A percentile compares a stretch with the other conserved stretches of the same genome.
phyloP scores from a whole-genome alignment of 2,888 invertebrate species.

The Andrena hattorfiana region DNA sequence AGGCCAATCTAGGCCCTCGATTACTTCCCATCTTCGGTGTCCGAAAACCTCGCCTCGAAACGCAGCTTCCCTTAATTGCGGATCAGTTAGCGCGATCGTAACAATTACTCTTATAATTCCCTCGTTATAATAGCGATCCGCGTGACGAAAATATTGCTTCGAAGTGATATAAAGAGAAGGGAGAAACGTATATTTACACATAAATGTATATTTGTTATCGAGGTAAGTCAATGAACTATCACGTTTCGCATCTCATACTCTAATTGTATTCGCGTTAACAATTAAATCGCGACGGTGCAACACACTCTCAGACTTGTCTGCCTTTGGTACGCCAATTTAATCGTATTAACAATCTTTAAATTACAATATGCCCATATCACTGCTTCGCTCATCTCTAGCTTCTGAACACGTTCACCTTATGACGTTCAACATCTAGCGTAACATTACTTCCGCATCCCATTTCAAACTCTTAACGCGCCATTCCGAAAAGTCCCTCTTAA shows the following conservation, averaged over 20 bases:
- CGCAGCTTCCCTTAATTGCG: neutral
- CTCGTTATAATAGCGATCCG: neutral
- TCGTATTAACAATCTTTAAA: constrained; percentile 46
- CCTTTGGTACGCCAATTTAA: constrained; percentile 7
- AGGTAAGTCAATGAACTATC: constrained; percentile 49
- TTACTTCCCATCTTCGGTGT: neutral
- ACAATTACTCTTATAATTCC: constrained; percentile 9
- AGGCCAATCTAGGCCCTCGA: constrained; percentile 42
- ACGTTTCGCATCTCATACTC: constrained; percentile 37
- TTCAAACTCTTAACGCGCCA: neutral
- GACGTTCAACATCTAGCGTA: constrained; percentile 28
- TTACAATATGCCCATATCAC: constrained; percentile 34
- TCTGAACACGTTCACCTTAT: constrained; percentile 21
- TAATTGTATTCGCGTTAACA: constrained; percentile 51
- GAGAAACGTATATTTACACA: constrained; percentile 28
- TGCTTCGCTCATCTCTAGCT: neutral
- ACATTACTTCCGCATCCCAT: neutral
- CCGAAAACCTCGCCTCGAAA: neutral
- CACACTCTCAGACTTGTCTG: constrained; percentile 1
- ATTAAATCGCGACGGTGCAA: constrained; percentile 36
- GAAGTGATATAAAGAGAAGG: constrained; percentile 2
- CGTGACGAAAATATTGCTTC: constrained; percentile 19
- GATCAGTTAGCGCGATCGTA: neutral
- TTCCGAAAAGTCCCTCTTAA: neutral
- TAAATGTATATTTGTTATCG: constrained; percentile 45